Base-by-base conservation (phyloP, 2,888 invertebrate species). In the Pandemis corylana region DNA sequence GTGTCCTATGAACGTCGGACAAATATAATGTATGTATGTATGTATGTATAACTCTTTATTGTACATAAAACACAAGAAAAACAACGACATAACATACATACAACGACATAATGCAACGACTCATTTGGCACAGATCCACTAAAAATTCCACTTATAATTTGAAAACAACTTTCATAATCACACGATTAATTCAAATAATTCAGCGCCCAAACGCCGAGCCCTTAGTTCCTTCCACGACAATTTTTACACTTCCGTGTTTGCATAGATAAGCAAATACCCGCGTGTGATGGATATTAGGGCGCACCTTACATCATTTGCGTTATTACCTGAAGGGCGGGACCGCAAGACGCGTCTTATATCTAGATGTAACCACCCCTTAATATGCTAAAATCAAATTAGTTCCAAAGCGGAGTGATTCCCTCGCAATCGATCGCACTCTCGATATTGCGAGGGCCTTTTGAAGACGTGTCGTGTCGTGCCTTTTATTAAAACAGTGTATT, bases 371-470 rank as follows among this genome's bases (percentile, higher is more conserved):
- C 59, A 84, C 89, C 90, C 91, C 90, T 92, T 94, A 94, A 94
- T 94, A 94, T 94, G 94, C 94, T 94, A 94, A 94, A 94, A 94
- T 93, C 94, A 94, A 94, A 94, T 94, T 94, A 94, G 93, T 94
- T 94, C 86, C 90, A 89, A 90, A 88, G 88, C 89, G 90, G 91
- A 93, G 93, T 91, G 93, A 93, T 92, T 91, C 92, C 87, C 88
- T 83, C 85, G 81, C 81, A 85, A 92, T 93, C 93, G 93, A 93
- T 93, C 87, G 90, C 86, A 86, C 87, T 87, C 87, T 86, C 88
- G 82, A 89, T 92, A 90, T 91, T 89, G 87, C 84, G 82, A 85
- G 89, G 87, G 86, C 78, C 85, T 87, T 90, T 88, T 86, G 82
- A 85, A 86, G 83, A 80, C 76, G 72, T 70, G 77, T 78, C 76